Evolutionary conservation across 2,888 invertebrate species (phyloP), one percentile per base, ranked within the genome.

Genomic region (Parapristionchus giblindavisi): DNA sequence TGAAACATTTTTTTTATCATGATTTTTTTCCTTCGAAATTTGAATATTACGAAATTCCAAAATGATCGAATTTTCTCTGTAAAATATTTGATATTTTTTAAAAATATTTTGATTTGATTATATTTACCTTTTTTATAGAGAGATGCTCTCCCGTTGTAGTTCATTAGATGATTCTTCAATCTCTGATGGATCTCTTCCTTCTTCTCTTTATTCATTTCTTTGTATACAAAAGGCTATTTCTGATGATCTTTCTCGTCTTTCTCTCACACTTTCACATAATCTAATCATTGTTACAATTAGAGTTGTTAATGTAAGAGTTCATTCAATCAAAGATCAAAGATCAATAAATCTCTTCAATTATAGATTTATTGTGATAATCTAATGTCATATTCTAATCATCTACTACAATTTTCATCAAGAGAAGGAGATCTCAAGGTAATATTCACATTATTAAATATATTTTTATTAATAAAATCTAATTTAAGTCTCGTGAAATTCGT

Each of bases 291-390:
- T 60, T 34, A 60, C 72, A 21, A 6, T 72, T 3, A 58, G 48
- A 60, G 58, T 60, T n/a, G 58, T 72, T 32, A 58, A 48, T 60
- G 72, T 72, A 4, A 40, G 72, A 32, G 0, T 43, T 40, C 36
- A n/a, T n/a, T n/a, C n/a, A n/a, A n/a, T n/a, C n/a, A n/a, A n/a
- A n/a, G n/a, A n/a, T n/a, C n/a, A n/a, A n/a, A 4, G 0, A 21
- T 58, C 40, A 14, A 40, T 29, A 40, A n/a, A 29, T 32, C 48
- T 40, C 8, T 17, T 21, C 24, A 34, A 5, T 17, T 60, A 43
- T 60, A 72, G 72, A 72, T 60, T n/a, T 72, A 72, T 24, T 72
- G 72, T 34, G 72, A 72, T 32, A 72, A 72, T 29, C 72, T 72
- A 27, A 72, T 60, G 4, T 58, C 58, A 2, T 72, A 72, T 48